Conservation (phyloP, 2,113 vertebrate genomes). For the Gobius niger region DNA sequence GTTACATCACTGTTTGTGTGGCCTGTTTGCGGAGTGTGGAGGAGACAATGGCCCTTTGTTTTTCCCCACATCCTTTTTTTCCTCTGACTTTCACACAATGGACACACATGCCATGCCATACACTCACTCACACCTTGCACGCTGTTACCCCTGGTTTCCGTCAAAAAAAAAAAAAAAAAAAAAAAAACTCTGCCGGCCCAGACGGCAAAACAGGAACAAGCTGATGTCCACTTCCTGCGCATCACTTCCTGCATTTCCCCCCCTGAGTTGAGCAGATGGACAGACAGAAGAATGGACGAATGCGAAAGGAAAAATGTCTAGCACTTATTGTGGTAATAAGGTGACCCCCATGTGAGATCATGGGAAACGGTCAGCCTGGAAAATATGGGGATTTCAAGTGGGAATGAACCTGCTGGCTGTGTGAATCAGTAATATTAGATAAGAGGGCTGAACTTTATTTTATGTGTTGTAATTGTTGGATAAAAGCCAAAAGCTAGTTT, state of each 20-base stretch:
- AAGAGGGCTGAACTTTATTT: too few species aligned
- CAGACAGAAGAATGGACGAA: slow-evolving; percentile 22
- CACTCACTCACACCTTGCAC: slow-evolving; percentile 34
- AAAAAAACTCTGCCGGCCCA: slow-evolving; percentile 35
- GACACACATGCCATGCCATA: not conserved
- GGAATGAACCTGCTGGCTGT: not conserved
- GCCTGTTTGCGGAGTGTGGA: slow-evolving; percentile 52
- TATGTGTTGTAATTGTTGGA: too few species aligned
- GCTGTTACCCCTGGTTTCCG: slow-evolving; percentile 60
- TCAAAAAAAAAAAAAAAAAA: slow-evolving; percentile 44
- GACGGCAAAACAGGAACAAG: slow-evolving; percentile 93
- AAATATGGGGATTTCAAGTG: not conserved
- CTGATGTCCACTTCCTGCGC: slow-evolving; percentile 81
- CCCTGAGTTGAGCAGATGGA: not conserved
- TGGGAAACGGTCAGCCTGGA: slow-evolving; percentile 10
- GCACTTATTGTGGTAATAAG: not conserved
- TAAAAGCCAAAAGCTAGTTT: too few species aligned
- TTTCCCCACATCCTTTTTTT: slow-evolving; percentile 68
- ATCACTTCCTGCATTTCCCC: slow-evolving; percentile 52
- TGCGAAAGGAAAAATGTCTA: slow-evolving; percentile 44
- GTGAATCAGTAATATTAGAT: not conserved
- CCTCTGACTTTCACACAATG: slow-evolving; percentile 30
- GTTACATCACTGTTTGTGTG: slow-evolving; percentile 46
- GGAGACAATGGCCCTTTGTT: slow-evolving; percentile 69
- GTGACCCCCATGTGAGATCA: slow-evolving; percentile 17